phyloP scores from a whole-genome alignment of 2,797 vertebrate genomes.

The Thalassophryne amazonica region DNA sequence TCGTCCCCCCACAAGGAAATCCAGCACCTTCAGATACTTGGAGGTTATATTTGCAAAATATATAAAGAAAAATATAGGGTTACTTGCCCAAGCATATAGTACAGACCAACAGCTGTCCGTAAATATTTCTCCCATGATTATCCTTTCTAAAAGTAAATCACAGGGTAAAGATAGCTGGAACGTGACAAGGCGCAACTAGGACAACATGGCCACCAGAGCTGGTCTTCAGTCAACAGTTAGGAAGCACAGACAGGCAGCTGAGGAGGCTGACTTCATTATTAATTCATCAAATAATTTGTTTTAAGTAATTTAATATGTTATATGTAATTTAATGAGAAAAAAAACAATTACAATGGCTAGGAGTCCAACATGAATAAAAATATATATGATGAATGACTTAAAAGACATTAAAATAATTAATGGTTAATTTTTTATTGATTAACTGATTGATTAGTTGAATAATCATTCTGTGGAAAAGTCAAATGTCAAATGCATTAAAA shows the following conservation, averaged over 20 bases:
- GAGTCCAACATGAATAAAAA: no score
- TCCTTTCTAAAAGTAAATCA: slow-evolving; percentile 97
- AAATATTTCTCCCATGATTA: slow-evolving; percentile 97
- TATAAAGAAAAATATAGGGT: slow-evolving; percentile 96
- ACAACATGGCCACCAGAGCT: slow-evolving; percentile 71
- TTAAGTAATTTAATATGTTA: no score
- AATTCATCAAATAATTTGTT: no score
- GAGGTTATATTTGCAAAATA: slow-evolving; percentile 90
- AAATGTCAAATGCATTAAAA: no score
- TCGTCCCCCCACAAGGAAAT: slow-evolving; percentile 44
- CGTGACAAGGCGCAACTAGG: slow-evolving; percentile 90
- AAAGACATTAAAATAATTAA: no score
- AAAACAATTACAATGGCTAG: neutral
- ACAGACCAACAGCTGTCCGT: slow-evolving; percentile 92
- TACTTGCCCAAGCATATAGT: slow-evolving; percentile 89
- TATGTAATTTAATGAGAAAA: no score
- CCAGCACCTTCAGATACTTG: slow-evolving; percentile 75
- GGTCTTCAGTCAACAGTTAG: slow-evolving; percentile 20
- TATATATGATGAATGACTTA: no score
- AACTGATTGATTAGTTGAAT: no score
- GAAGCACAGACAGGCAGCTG: slow-evolving; percentile 35
- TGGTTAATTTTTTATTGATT: no score
- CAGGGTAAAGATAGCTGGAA: slow-evolving; percentile 96
- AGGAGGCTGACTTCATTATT: no score
- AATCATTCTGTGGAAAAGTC: no score